phyloP scores from a whole-genome alignment of 2,888 invertebrate genomes.

The Polydrusus tereticollis region DNA sequence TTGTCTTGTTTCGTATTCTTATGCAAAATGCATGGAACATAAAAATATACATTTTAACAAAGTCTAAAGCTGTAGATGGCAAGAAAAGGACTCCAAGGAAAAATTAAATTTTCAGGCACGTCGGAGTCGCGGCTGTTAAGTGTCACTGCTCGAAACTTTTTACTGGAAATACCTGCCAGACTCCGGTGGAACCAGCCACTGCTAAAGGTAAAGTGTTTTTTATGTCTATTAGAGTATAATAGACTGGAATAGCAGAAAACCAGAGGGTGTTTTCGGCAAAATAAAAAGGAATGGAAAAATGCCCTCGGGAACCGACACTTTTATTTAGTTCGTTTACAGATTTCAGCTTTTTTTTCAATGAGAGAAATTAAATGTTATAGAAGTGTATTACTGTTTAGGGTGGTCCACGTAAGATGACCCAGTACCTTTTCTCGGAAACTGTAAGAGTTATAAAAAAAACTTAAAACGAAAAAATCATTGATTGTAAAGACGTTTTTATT shows the following conservation, averaged over 20 bases:
- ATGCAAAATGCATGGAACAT: conserved; percentile 10
- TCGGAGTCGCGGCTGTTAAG: conserved; percentile 81
- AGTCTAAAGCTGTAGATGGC: conserved; percentile 30
- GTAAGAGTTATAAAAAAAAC: no score
- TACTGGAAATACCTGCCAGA: conserved; percentile 79
- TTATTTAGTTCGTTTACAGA: conserved; percentile 5
- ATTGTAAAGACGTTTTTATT: no score
- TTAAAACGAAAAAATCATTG: no score
- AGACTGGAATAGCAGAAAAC: conserved; percentile 20
- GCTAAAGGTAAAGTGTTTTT: conserved; percentile 51
- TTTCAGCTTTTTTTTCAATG: conserved; percentile 2
- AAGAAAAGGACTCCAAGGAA: conserved; percentile 34
- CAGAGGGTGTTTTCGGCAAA: conserved; percentile 10
- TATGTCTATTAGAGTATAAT: conserved; percentile 36
- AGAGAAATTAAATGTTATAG: no score
- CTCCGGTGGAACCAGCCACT: conserved; percentile 67
- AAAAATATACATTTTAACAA: conserved; percentile 34
- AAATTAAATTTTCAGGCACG: conserved; percentile 72
- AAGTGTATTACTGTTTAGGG: no score
- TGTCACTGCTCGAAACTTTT: conserved; percentile 78
- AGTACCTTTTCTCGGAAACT: no score
- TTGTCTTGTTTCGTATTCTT: not conserved
- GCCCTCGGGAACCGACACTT: conserved; percentile 1
- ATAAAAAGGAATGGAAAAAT: conserved; percentile 15
- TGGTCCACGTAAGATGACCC: no score